Evolutionary conservation across 2,797 vertebrate genomes (phyloP), one percentile per base, ranked within the genome.

Genomic region (Myripristis murdjan): DNA sequence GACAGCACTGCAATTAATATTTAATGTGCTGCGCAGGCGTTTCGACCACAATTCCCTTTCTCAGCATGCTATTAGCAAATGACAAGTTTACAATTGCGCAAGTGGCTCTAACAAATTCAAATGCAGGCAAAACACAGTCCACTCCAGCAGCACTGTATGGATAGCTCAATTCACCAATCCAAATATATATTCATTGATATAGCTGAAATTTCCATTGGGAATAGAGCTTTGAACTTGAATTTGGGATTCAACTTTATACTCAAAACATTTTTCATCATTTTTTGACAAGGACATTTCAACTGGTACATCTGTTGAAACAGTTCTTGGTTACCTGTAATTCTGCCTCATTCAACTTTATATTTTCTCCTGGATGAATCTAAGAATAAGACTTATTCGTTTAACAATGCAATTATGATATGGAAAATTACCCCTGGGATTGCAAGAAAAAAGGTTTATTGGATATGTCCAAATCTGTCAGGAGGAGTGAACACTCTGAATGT

Each of bases 1-100:
- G 20, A 75, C 20, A 47, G 59, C 26, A 15, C 75, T 3, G 48
- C 37, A 4, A 79, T 91, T 82, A 89, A 91, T 90, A 90, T 86
- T 91, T 88, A 79, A 91, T 84, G 77, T 10, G 66, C 48, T 3
- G 33, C 77, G 26, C 63, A 73, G 68, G 35, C n/a, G 52, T 53
- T 68, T 6, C 31, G 65, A 52, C 61, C 54, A 24, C 43, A 12
- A 69, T 62, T 77, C 65, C 47, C 57, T 24, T 20, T 70, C 86
- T 55, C 72, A 66, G 87, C 75, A 46, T 84, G 85, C 58, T 66
- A 69, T 49, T 48, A 67, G 81, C 81, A 69, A 44, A 78, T 82
- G 80, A 82, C 70, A 52, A 58, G 67, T 53, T 9, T 24, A 49
- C 24, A 4, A 43, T 9, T 61, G 62, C 48, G 77, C 68, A 73